Evolutionary conservation across 2,888 invertebrate genomes (phyloP).

Genomic region (Sesamia inferens): DNA sequence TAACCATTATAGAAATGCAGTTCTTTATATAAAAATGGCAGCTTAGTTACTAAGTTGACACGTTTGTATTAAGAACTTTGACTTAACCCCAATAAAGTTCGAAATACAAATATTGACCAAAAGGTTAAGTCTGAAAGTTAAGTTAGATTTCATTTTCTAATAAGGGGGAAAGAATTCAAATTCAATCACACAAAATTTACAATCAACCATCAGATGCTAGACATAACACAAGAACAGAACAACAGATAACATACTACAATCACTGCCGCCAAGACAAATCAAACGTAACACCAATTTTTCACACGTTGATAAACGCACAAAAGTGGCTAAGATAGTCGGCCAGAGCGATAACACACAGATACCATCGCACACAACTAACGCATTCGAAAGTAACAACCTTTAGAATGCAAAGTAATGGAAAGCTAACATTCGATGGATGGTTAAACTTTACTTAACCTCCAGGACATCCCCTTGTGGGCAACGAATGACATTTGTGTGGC

Average conservation of each 20-base stretch:
- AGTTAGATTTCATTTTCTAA: too few relatives aligned
- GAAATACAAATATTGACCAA: too few relatives aligned
- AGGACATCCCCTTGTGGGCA: constrained; percentile 58
- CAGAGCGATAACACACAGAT: constrained; percentile 75
- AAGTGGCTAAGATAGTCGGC: constrained; percentile 77
- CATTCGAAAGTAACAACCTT: constrained; percentile 81
- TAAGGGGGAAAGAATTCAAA: not conserved
- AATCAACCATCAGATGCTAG: not conserved
- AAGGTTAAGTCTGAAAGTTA: too few relatives aligned
- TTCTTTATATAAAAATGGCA: too few relatives aligned
- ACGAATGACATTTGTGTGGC: constrained; percentile 58
- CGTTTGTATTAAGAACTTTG: too few relatives aligned
- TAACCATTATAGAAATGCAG: too few relatives aligned
- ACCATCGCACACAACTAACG: constrained; percentile 74
- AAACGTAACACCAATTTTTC: constrained; percentile 71
- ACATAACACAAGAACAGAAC: constrained; percentile 14
- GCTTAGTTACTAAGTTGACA: too few relatives aligned
- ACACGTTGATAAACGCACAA: constrained; percentile 77
- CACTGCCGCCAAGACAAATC: constrained; percentile 49
- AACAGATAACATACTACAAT: constrained; percentile 26
- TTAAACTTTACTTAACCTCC: constrained; percentile 68
- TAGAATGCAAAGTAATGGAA: constrained; percentile 80
- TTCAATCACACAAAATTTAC: not conserved
- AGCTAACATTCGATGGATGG: constrained; percentile 70
- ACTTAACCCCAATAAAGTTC: too few relatives aligned